Conservation (phyloP, 2,888 invertebrate genomes). For the Caenorhabditis panamensis region DNA sequence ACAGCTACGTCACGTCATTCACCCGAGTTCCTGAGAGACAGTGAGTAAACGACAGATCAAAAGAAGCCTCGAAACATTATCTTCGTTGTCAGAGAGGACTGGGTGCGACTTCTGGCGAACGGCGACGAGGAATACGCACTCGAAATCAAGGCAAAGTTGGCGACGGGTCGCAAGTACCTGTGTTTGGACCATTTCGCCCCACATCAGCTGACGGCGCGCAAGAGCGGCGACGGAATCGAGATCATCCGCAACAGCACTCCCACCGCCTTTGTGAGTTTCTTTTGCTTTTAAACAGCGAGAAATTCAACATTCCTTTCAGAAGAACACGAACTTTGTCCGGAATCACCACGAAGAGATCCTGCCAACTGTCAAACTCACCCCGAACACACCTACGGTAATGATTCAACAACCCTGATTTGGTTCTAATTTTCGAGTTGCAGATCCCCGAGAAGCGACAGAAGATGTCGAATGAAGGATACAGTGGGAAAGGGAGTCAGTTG, state of each 20-base stretch:
- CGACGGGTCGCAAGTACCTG: slow-evolving; percentile 34
- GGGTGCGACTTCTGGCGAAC: slow-evolving; percentile 21
- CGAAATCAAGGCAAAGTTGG: neutral
- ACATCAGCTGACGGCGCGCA: neutral
- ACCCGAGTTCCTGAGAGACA: slow-evolving; percentile 27
- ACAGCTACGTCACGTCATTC: slow-evolving; percentile 39
- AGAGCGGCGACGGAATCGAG: slow-evolving; percentile 39
- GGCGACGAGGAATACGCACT: slow-evolving; percentile 23
- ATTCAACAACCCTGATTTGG: too few relatives aligned
- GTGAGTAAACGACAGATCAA: neutral
- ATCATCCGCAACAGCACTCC: slow-evolving; percentile 30
- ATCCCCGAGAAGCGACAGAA: slow-evolving; percentile 24
- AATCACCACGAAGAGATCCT: slow-evolving; percentile 4
- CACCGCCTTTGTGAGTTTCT: slow-evolving; percentile 29
- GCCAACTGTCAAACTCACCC: too few relatives aligned
- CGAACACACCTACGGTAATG: too few relatives aligned
- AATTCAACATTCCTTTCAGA: slow-evolving; percentile 10
- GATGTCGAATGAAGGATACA: neutral
- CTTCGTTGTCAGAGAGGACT: slow-evolving; percentile 35
- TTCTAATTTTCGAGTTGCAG: slow-evolving; percentile 11
- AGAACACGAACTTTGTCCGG: slow-evolving; percentile 11
- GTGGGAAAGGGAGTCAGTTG: slow-evolving; percentile 9
- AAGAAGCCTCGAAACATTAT: too few relatives aligned
- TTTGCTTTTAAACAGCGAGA: neutral
- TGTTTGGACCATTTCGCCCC: slow-evolving; percentile 45